Conservation (phyloP, 1,140 invertebrate species). For the Cephus cinctus region DNA sequence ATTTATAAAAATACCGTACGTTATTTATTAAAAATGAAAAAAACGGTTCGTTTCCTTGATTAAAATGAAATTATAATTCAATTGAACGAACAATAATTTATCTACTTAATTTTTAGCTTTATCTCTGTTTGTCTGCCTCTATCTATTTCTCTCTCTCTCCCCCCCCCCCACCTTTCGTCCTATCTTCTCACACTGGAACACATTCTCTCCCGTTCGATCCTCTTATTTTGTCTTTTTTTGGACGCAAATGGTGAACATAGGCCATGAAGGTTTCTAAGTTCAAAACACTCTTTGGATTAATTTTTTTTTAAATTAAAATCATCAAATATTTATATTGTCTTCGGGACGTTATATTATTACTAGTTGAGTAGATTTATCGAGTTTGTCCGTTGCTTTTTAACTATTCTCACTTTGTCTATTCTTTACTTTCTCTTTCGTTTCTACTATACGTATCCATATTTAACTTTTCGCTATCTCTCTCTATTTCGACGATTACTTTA, state of each 20-base stretch:
- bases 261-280: constrained; percentile 17
- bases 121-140: no score
- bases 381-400: constrained; percentile 1
- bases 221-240: constrained; percentile 11
- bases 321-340: constrained; percentile 44
- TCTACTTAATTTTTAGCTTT: no score
- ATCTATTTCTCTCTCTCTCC: constrained; percentile 10
- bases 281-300: constrained; percentile 23
- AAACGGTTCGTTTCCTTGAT: no score
- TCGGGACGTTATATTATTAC: constrained; percentile 50
- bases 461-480: no score
- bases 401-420: no score
- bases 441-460: constrained; percentile 18
- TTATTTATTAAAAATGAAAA: no score
- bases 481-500: no score
- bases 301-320: constrained; percentile 32
- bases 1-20: no score
- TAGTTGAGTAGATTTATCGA: constrained; percentile 24
- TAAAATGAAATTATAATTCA: no score
- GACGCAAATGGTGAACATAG: constrained; percentile 22
- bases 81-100: no score
- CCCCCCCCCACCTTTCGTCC: not conserved
- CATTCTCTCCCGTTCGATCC: no score
- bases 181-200: no score
- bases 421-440: constrained; percentile 1